phyloP scores from a whole-genome alignment of 2,888 invertebrate genomes.

The Aromia moschata region DNA sequence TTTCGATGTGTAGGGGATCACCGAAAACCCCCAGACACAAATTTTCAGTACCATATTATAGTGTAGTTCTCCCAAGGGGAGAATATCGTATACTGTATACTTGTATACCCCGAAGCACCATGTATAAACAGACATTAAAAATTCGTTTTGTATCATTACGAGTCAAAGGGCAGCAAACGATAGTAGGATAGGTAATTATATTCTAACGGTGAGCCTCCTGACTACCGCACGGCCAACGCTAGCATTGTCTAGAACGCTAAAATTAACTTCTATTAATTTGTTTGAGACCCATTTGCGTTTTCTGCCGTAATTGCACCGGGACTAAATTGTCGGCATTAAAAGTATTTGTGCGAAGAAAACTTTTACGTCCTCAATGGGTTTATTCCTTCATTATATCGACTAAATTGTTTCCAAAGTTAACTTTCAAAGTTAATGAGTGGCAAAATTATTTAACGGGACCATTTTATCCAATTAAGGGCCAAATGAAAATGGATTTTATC shows the following conservation, averaged over 20 bases:
- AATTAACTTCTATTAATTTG: slow-evolving; percentile 35
- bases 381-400: slow-evolving; percentile 28
- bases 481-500: slow-evolving; percentile 25
- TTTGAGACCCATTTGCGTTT: slow-evolving; percentile 19
- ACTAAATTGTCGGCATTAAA: slow-evolving; percentile 31
- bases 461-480: slow-evolving; percentile 26
- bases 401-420: slow-evolving; percentile 31
- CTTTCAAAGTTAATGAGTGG: slow-evolving; percentile 34
- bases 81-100: too few relatives aligned
- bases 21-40: too few relatives aligned
- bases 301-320: slow-evolving; percentile 22
- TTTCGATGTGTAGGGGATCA: too few relatives aligned
- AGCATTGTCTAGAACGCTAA: slow-evolving; percentile 15
- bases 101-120: too few relatives aligned
- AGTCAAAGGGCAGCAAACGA: too few relatives aligned
- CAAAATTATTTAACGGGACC: slow-evolving; percentile 32
- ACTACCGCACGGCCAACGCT: slow-evolving; percentile 1
- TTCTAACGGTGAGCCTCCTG: background rate
- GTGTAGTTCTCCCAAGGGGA: too few relatives aligned
- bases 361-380: slow-evolving; percentile 30
- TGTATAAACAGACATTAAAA: too few relatives aligned
- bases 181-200: background rate
- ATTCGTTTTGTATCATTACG: too few relatives aligned
- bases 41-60: too few relatives aligned
- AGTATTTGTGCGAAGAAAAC: slow-evolving; percentile 29